Evolutionary conservation across 2,888 invertebrate genomes (phyloP).

Genomic region (Nebria salina): DNA sequence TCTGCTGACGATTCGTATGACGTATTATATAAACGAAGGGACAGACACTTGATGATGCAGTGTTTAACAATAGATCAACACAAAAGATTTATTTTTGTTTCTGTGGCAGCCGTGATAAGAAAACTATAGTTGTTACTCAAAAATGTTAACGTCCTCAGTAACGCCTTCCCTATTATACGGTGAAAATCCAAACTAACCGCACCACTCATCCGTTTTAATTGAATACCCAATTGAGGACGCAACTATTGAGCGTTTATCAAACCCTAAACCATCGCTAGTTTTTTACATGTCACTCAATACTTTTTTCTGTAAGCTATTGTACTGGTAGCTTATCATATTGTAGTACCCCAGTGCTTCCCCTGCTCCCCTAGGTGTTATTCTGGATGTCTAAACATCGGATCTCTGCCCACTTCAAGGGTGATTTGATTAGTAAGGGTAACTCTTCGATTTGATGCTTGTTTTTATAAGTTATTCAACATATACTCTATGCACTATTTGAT

Average conservation of each 20-base stretch:
- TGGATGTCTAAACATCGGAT: slow-evolving; percentile 39
- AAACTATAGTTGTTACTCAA: slow-evolving; percentile 56
- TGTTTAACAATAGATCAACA: slow-evolving; percentile 9
- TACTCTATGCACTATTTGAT: slow-evolving; percentile 23
- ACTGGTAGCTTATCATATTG: slow-evolving; percentile 26
- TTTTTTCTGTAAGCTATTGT: slow-evolving; percentile 31
- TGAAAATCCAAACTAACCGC: slow-evolving; percentile 56
- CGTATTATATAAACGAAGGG: neutral
- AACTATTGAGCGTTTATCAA: slow-evolving; percentile 51
- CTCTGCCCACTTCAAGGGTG: slow-evolving; percentile 18
- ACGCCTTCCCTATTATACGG: slow-evolving; percentile 57
- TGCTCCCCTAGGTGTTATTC: slow-evolving; percentile 29
- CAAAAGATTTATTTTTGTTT: slow-evolving; percentile 46
- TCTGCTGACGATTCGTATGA: neutral
- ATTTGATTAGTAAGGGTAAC: slow-evolving; percentile 43
- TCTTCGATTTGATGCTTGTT: slow-evolving; percentile 35
- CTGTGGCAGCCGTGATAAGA: slow-evolving; percentile 48
- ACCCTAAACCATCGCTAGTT: slow-evolving; percentile 2
- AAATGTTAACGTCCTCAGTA: slow-evolving; percentile 57
- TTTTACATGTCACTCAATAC: slow-evolving; percentile 5
- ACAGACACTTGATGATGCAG: neutral
- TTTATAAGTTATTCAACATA: slow-evolving; percentile 39
- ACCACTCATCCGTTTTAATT: slow-evolving; percentile 60
- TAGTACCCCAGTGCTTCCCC: neutral
- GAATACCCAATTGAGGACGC: slow-evolving; percentile 54